Evolutionary conservation across 1,140 invertebrate genomes (phyloP).

Genomic region (Pseudobourletiella spinata): DNA sequence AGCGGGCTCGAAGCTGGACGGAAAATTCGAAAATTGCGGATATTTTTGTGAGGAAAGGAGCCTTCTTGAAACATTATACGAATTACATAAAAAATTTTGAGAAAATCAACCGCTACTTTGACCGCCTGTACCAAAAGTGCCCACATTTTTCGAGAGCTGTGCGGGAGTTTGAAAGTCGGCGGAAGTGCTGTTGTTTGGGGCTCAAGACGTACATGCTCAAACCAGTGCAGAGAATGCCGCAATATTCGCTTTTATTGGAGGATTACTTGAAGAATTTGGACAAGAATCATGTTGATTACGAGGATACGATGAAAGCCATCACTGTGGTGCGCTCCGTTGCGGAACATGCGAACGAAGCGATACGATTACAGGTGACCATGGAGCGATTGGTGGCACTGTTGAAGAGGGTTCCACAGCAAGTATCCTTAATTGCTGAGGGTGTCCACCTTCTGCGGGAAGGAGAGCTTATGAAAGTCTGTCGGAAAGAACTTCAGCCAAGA

Average conservation of each 20-base stretch:
- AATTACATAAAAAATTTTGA: constrained; percentile 63
- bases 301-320: constrained; percentile 56
- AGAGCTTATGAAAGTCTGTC: constrained; percentile 55
- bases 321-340: constrained; percentile 62
- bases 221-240: constrained; percentile 63
- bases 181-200: constrained; percentile 54
- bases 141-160: constrained; percentile 52
- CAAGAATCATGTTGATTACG: constrained; percentile 52
- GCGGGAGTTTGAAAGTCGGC: constrained; percentile 56
- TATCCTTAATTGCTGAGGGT: constrained; percentile 57
- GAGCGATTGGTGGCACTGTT: constrained; percentile 51
- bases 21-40: constrained; percentile 55
- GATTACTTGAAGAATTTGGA: constrained; percentile 55
- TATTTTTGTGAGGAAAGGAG: constrained; percentile 64
- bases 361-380: constrained; percentile 52
- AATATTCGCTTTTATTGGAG: constrained; percentile 47
- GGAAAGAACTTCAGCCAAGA: constrained; percentile 57
- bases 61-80: constrained; percentile 64
- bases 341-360: constrained; percentile 62
- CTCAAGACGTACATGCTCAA: constrained; percentile 66
- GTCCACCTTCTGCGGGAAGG: constrained; percentile 60
- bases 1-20: constrained; percentile 53
- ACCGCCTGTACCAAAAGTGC: constrained; percentile 53
- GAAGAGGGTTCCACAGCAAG: constrained; percentile 49
- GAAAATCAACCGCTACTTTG: constrained; percentile 51